phyloP scores from a whole-genome alignment of 2,113 vertebrate genomes.

The Gambusia affinis region DNA sequence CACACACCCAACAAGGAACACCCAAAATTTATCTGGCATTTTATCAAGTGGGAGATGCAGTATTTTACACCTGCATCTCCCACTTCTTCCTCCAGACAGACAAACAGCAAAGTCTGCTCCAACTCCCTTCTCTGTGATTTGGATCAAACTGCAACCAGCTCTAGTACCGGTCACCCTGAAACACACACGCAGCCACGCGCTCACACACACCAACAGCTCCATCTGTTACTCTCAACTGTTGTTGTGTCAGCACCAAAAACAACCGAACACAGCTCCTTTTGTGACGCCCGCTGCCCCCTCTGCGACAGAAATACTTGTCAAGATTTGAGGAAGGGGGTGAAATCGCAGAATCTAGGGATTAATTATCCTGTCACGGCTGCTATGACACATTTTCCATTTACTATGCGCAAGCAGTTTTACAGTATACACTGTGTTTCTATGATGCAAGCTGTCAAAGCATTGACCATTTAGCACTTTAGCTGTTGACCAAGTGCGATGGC shows the following conservation, averaged over 20 bases:
- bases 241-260: constrained; percentile 70
- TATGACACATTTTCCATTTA: constrained; percentile 40
- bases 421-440: constrained; percentile 43
- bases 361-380: constrained; percentile 60
- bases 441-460: constrained; percentile 40
- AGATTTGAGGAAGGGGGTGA: constrained; percentile 53
- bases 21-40: too few relatives aligned
- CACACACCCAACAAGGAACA: background rate
- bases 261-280: constrained; percentile 63
- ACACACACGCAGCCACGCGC: constrained; percentile 30
- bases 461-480: constrained; percentile 36
- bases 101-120: constrained; percentile 20
- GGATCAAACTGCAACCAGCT: constrained; percentile 40
- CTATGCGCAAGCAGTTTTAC: constrained; percentile 42
- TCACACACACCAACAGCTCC: constrained; percentile 32
- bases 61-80: background rate
- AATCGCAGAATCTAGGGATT: constrained; percentile 47
- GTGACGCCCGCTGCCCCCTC: constrained; percentile 17
- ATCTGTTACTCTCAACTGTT: constrained; percentile 68
- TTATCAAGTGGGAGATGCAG: too few relatives aligned
- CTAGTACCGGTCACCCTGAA: constrained; percentile 45
- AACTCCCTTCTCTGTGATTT: constrained; percentile 30
- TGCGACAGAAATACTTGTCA: constrained; percentile 58
- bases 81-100: constrained; percentile 13
- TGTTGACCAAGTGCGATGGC: constrained; percentile 22